Evolutionary conservation across 2,888 invertebrate genomes (phyloP).

Genomic region (Osmoderma eremita): DNA sequence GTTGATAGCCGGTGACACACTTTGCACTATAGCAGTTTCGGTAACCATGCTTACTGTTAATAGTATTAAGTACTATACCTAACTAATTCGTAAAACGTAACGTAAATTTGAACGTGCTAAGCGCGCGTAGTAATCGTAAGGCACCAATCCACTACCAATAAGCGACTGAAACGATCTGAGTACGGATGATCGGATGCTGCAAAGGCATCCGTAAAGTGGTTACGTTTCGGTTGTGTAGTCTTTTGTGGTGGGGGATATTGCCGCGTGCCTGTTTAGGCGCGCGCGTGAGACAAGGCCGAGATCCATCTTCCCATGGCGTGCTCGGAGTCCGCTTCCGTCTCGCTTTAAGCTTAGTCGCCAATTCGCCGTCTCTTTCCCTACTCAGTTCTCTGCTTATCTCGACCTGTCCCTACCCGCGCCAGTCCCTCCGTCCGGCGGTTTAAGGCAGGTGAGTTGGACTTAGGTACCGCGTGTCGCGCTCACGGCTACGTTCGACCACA

Average conservation of each 20-base stretch:
- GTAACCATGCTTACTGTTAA: constrained; percentile 45
- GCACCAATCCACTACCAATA: neutral
- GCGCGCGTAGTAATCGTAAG: neutral
- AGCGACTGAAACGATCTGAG: constrained; percentile 10
- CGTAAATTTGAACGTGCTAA: neutral
- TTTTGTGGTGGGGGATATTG: constrained; percentile 40
- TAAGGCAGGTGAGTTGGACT: constrained; percentile 21
- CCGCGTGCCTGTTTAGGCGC: constrained; percentile 46
- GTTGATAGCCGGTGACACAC: constrained; percentile 52
- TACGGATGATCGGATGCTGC: constrained; percentile 33
- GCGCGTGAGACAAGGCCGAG: constrained; percentile 48
- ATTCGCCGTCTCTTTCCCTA: constrained; percentile 11
- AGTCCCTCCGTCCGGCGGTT: constrained; percentile 7
- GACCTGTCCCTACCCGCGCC: neutral
- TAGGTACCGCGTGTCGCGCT: constrained; percentile 49
- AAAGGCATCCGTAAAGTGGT: constrained; percentile 44
- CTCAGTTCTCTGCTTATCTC: constrained; percentile 24
- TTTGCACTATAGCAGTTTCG: constrained; percentile 51
- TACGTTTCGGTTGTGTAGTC: constrained; percentile 30
- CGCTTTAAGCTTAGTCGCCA: neutral
- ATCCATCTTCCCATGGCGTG: constrained; percentile 53
- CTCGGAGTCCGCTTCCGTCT: constrained; percentile 45
- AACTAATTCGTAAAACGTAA: neutral
- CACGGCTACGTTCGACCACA: constrained; percentile 63
- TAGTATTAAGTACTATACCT: neutral